Percentiles rank a stretch among this genome's conserved stretches.
Evolutionary conservation across 1,140 invertebrate genomes (phyloP).

Genomic region (Melipona quadrifasciata): DNA sequence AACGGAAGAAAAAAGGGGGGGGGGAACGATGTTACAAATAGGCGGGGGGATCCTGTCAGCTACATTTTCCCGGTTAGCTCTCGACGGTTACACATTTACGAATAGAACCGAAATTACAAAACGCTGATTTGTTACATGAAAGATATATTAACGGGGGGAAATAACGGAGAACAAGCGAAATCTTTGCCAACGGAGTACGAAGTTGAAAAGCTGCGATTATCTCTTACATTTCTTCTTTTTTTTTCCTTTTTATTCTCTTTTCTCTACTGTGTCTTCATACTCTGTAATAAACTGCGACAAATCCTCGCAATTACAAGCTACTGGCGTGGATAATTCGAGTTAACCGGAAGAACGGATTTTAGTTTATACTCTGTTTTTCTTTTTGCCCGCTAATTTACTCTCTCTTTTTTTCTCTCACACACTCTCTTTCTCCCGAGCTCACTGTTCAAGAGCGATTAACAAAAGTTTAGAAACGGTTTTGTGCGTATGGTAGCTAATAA

Average conservation of each 20-base stretch:
- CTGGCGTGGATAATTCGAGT: background rate
- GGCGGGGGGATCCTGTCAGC: constrained; percentile 69
- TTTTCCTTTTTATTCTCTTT: background rate
- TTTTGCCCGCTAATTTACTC: too few relatives aligned
- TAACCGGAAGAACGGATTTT: background rate
- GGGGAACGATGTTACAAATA: constrained; percentile 74
- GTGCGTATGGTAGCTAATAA: constrained; percentile 33
- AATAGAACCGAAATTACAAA: background rate
- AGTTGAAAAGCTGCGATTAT: background rate
- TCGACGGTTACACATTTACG: background rate
- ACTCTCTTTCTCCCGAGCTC: background rate
- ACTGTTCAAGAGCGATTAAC: background rate
- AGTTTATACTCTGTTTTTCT: background rate
- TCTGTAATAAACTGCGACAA: background rate
- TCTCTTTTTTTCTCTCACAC: background rate
- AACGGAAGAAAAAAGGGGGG: constrained; percentile 18
- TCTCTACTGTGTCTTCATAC: background rate
- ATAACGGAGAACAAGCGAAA: too few relatives aligned
- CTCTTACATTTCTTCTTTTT: background rate
- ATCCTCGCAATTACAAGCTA: too few relatives aligned
- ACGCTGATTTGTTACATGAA: constrained; percentile 38
- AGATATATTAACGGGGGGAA: background rate
- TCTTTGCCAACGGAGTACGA: too few relatives aligned
- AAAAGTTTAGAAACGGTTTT: constrained; percentile 6
- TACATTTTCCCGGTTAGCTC: constrained; percentile 76